Conservation (phyloP, 2,797 vertebrate genomes). For the Lepus oiostolus region DNA sequence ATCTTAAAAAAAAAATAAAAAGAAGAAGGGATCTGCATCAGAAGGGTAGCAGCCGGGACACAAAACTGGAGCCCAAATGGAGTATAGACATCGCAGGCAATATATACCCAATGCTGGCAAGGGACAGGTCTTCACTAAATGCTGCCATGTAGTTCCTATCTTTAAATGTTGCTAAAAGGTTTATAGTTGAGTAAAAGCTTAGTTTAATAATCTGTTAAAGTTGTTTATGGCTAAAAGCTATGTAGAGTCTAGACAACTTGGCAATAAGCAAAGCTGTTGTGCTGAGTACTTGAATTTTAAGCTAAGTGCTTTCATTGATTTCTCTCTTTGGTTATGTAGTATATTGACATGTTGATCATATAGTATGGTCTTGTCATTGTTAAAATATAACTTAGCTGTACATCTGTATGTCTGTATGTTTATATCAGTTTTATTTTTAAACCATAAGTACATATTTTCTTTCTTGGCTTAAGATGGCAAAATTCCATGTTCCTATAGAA, state of each 20-base stretch:
- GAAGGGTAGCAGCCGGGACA: no score
- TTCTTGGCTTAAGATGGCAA: neutral
- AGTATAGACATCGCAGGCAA: no score
- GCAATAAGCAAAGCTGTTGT: neutral
- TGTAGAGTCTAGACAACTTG: neutral
- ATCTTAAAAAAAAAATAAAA: no score
- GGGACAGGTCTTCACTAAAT: no score
- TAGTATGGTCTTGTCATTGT: neutral
- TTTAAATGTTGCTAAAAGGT: constrained; percentile 13
- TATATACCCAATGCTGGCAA: no score
- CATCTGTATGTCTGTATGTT: neutral
- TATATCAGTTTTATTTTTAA: constrained; percentile 34
- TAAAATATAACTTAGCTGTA: neutral
- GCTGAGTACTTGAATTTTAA: neutral
- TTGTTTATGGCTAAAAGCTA: neutral
- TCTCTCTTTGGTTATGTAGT: neutral
- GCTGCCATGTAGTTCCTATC: neutral
- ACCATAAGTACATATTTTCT: constrained; percentile 15
- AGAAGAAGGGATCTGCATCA: no score
- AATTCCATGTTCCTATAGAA: constrained; percentile 14
- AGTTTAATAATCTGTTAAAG: neutral
- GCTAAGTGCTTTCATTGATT: constrained; percentile 6
- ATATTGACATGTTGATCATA: neutral
- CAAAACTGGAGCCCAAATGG: no score
- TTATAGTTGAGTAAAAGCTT: neutral